Base-by-base conservation (phyloP, 2,797 vertebrate genomes). In the Schizothorax lantsangensis region DNA sequence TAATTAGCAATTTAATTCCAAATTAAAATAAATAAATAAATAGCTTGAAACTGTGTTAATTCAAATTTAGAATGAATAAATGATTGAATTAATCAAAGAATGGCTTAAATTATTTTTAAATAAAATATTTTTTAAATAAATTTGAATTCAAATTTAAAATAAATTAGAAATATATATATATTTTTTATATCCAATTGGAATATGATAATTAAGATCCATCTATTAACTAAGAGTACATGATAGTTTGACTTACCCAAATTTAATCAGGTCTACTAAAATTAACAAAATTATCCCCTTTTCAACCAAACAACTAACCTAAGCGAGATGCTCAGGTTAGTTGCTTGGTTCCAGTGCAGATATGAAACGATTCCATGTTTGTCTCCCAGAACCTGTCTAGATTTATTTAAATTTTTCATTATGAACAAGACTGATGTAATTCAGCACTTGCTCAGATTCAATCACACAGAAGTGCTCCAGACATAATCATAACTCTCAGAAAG, bases 381-480 rank as follows among this genome's bases (percentile, higher is more conserved):
- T 79, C 43, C 38, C 38, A 23, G 54, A 10, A 66, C 49, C 40
- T 26, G 33, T 64, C 47, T 57, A 64, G 54, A 47, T 80, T 79
- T 19, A 40, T 84, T 79, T 52, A 5, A 8, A n/a, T 19, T 45
- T 49, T 40, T 79, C 59, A 23, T 79, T 33, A 59, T 33, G 52
- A 49, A 87, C 33, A 69, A 62, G 36, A 52, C 68, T 79, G 54
- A 69, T 72, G 17, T 43, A 52, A 71, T 80, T 15, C 43, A 84
- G 43, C 54, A 43, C 33, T 57, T 64, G 38, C 54, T 38, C 7
- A 12, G 47, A 62, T 66, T 75, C 30, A 52, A 33, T 64, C 59
- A 72, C 47, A 23, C 52, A 43, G 14, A 52, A 54, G 38, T 21
- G 12, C 68, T 59, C 15, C 21, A 64, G 30, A 84, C 72, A 72